Percentiles rank a stretch among this genome's conserved stretches.
phyloP scores from a whole-genome alignment of 2,113 vertebrate genomes.

The Brevimyrus niger region DNA sequence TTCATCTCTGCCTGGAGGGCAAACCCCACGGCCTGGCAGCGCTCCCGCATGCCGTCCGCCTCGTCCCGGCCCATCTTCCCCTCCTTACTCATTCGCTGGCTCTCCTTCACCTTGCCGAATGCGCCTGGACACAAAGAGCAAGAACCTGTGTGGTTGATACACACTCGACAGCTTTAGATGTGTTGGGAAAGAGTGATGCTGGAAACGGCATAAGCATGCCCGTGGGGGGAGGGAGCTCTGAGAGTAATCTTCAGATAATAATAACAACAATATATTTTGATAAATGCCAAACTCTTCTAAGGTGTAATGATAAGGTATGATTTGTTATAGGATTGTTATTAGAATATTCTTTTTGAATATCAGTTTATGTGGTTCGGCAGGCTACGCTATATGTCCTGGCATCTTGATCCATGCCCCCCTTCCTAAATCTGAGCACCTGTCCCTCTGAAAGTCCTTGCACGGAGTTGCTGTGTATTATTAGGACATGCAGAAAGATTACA shows the following conservation, averaged over 20 bases:
- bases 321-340: too few species aligned
- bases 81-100: constrained; percentile 92
- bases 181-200: not conserved
- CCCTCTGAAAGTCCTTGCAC: not conserved
- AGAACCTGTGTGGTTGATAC: not conserved
- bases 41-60: constrained; percentile 86
- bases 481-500: not conserved
- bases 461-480: not conserved
- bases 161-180: not conserved
- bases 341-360: not conserved
- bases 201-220: not conserved
- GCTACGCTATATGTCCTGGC: not conserved
- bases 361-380: too few species aligned
- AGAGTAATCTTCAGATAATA: not conserved
- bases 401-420: not conserved
- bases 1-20: constrained; percentile 95
- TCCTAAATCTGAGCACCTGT: not conserved
- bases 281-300: not conserved
- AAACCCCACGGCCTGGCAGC: constrained; percentile 90
- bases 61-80: constrained; percentile 91
- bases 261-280: not conserved
- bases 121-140: constrained; percentile 62
- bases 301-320: not conserved
- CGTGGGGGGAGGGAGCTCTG: not conserved
- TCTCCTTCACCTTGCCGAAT: constrained; percentile 95